Conservation (phyloP, 2,888 invertebrate genomes). For the Synanthedon myopaeformis region DNA sequence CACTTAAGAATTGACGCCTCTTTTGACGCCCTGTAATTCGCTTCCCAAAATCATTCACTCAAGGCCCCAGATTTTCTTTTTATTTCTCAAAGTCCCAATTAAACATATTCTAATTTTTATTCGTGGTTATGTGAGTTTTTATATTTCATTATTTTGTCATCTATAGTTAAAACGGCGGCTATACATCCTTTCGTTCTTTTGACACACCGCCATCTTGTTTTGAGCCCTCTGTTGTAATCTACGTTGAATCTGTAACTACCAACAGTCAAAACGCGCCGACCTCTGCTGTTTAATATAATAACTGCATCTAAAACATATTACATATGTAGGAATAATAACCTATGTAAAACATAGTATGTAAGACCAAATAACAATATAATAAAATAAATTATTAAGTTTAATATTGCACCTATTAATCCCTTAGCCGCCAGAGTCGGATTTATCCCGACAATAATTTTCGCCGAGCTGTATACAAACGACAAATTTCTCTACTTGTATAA, state of each 20-base stretch:
- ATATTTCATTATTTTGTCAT: not conserved
- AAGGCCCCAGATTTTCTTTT: no score
- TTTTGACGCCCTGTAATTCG: no score
- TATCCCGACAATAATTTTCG: no score
- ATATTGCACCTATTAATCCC: no score
- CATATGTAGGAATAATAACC: not conserved
- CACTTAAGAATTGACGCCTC: no score
- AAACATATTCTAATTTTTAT: not conserved
- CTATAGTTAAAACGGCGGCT: not conserved
- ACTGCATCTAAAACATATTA: not conserved
- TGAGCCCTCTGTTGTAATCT: not conserved
- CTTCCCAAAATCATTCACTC: no score
- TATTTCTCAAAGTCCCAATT: no score
- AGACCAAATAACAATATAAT: no score
- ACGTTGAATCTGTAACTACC: not conserved
- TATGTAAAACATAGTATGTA: not conserved
- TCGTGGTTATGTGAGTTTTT: not conserved
- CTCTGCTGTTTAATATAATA: not conserved
- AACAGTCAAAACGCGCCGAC: not conserved
- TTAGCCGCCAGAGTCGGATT: no score
- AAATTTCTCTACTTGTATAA: not conserved
- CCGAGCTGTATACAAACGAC: no score
- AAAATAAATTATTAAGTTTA: no score
- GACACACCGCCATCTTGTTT: slow-evolving; percentile 10
- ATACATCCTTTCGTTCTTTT: slow-evolving; percentile 1